These are phyloP conservation scores for Aphelocoma californica DNA, from an alignment of 2,797 vertebrate genomes.

Conservation along the genomic window DNA sequence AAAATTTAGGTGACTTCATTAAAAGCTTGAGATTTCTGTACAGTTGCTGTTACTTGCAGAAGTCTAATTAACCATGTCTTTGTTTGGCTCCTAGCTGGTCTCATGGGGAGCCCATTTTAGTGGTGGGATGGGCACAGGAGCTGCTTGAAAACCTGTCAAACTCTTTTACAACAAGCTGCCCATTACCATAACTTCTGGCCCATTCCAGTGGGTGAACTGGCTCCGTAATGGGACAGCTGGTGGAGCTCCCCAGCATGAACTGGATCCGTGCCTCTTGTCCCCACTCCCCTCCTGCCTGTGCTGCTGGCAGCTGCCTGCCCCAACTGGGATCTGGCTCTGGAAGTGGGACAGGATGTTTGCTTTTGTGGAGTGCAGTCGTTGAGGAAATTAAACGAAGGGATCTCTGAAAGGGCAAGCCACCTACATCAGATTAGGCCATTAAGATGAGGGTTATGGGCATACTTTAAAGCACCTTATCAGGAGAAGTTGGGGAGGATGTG, in stretches of 20 bases:
- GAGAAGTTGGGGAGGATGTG: background rate
- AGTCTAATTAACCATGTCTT: rapidly evolving
- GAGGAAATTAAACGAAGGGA: background rate
- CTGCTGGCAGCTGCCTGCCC: background rate
- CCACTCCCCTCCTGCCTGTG: background rate
- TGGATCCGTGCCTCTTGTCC: rapidly evolving
- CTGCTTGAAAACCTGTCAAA: background rate
- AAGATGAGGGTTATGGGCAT: background rate
- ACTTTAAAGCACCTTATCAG: background rate
- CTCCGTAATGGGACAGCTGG: rapidly evolving
- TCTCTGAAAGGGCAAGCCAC: background rate
- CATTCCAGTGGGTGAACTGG: background rate
- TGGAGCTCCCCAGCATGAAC: rapidly evolving
- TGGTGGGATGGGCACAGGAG: background rate
- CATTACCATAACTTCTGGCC: rapidly evolving
- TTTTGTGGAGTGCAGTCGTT: slow-evolving; percentile 47
- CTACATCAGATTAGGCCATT: background rate
- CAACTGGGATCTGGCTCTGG: background rate
- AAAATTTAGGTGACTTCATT: background rate
- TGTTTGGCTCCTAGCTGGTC: background rate
- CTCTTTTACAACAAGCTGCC: rapidly evolving
- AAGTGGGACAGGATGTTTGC: slow-evolving; percentile 39
- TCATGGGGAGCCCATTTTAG: rapidly evolving
- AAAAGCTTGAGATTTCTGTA: background rate
- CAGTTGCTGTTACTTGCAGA: background rate